Evolutionary conservation across 2,113 vertebrate genomes (phyloP).

Genomic region (Misgurnus anguillicaudatus): DNA sequence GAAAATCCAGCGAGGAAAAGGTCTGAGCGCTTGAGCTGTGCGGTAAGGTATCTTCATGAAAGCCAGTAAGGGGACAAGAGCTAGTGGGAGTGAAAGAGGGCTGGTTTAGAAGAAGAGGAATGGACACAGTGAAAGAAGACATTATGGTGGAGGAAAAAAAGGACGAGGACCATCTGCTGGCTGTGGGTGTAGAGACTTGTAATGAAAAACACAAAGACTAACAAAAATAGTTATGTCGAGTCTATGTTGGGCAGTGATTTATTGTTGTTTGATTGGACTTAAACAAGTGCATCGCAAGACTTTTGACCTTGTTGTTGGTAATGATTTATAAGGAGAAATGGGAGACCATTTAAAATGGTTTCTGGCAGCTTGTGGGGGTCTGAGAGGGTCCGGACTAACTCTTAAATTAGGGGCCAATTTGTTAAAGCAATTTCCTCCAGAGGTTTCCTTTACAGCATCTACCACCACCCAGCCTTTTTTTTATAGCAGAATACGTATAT

Average conservation of each 20-base stretch:
- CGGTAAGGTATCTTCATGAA: slow-evolving; percentile 41
- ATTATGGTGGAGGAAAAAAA: slow-evolving; percentile 41
- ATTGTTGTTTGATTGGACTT: background rate
- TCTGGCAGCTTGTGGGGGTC: background rate
- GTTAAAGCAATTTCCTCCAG: slow-evolving; percentile 19
- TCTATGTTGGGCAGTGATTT: background rate
- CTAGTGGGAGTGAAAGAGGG: slow-evolving; percentile 44
- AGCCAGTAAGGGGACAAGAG: slow-evolving; percentile 51
- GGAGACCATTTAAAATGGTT: background rate
- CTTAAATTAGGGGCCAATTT: slow-evolving; percentile 12
- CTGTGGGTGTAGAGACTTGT: slow-evolving; percentile 38
- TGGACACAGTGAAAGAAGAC: slow-evolving; percentile 32
- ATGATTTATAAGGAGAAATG: background rate
- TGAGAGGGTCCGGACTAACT: background rate
- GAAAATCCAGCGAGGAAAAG: background rate
- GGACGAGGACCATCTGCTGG: slow-evolving; percentile 57
- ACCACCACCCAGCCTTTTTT: slow-evolving; percentile 3
- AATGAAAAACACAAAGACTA: slow-evolving; percentile 1
- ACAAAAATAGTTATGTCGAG: background rate
- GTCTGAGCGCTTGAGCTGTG: slow-evolving; percentile 6
- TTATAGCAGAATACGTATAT: background rate
- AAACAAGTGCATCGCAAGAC: background rate
- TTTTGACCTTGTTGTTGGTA: slow-evolving; percentile 2
- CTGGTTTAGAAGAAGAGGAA: slow-evolving; percentile 47
- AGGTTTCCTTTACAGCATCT: slow-evolving; percentile 19